Conservation (phyloP, 2,113 vertebrate genomes). For the Herpailurus yagouaroundi region DNA sequence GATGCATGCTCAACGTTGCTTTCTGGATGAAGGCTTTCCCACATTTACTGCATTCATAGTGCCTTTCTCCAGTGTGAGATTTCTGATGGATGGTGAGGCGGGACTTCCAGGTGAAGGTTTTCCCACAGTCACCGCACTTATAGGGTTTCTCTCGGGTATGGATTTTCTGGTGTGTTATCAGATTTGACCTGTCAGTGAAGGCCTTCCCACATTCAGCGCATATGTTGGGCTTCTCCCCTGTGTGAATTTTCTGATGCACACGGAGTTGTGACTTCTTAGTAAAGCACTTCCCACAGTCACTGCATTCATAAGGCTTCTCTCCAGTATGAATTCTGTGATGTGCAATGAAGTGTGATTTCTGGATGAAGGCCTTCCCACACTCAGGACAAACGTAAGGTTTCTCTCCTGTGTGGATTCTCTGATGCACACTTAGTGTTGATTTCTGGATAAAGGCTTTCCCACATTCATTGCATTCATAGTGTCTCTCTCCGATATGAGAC, state of each 20-base stretch:
- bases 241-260: conserved; percentile 74
- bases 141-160: conserved; percentile 76
- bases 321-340: conserved; percentile 75
- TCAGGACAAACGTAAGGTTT: conserved; percentile 75
- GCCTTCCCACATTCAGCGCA: conserved; percentile 75
- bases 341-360: conserved; percentile 72
- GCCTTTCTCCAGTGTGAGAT: conserved; percentile 77
- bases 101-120: conserved; percentile 75
- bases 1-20: conserved; percentile 67
- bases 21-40: conserved; percentile 76
- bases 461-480: conserved; percentile 76
- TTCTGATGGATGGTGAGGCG: conserved; percentile 70
- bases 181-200: conserved; percentile 66
- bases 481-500: conserved; percentile 78
- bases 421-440: conserved; percentile 73
- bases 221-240: conserved; percentile 60
- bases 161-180: conserved; percentile 75
- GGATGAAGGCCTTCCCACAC: conserved; percentile 75
- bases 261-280: conserved; percentile 59
- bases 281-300: conserved; percentile 83
- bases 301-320: conserved; percentile 66
- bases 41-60: conserved; percentile 67
- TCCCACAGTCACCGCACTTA: conserved; percentile 72
- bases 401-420: conserved; percentile 76
- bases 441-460: conserved; percentile 77